Base-by-base conservation (phyloP, 2,113 vertebrate species). In the Rhizomys pruinosus region DNA sequence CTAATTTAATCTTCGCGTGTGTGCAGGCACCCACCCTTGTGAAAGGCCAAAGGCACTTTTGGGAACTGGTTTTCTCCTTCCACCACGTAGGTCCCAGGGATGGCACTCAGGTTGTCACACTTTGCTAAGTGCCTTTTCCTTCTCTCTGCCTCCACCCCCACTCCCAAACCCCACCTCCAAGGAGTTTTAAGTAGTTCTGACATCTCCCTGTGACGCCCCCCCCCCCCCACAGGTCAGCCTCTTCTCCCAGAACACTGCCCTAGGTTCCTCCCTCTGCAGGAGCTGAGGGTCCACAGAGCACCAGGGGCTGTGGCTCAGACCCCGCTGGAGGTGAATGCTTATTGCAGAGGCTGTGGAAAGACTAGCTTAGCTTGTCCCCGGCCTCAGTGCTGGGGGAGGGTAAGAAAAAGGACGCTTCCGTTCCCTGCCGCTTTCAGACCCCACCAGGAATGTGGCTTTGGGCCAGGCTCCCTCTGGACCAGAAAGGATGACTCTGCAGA, bases 401-500 rank as follows among this genome's bases (percentile, higher is more conserved):
- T 59, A 90, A 96, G 93, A 78, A 91, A 92, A 91, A 92, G 93
- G 93, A 96, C 68, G 85, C 78, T 85, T 92, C 90, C 39, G 25
- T 55, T 44, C 82, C 85, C 78, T 80, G 92, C 25, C 66, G 91
- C 64, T 37, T 71, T 94, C 82, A 89, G 88, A 92, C 85, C 92
- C 95, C 87, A 91, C 74, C 23, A 93, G 89, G 94, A 97, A 96
- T 93, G 96, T 93, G 96, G 97, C 96, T 95, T 20, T 23, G 78
- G 69, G 90, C 97, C 97, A 97, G 74, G 74, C 92, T 93, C 92
- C 85, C 79, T 93, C 88, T 96, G 95, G 95, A 92, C 78, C 96
- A 97, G 94, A 96, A 97, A 97, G 94, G 96, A 96, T 97, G 96
- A 97, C 93, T 96, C 88, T 1, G 84, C 97, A 97, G 90, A 95